phyloP scores from a whole-genome alignment of 2,888 invertebrate genomes.

The Serrognathus titanus region DNA sequence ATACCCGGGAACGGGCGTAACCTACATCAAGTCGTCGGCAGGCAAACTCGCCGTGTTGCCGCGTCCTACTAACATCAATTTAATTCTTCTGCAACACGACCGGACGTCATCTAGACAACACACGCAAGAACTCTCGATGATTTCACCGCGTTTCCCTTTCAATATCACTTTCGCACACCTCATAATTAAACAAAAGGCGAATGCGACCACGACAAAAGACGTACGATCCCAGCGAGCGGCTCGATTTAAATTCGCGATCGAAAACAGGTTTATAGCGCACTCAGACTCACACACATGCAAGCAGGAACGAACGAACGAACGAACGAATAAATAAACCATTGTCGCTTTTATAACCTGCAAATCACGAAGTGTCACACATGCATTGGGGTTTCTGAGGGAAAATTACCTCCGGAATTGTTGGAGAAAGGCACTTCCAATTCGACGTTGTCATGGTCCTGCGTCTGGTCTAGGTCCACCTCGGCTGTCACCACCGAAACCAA shows the following conservation, averaged over 20 bases:
- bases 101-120: slow-evolving; percentile 18
- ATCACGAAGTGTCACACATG: slow-evolving; percentile 15
- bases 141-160: slow-evolving; percentile 22
- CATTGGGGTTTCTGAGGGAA: slow-evolving; percentile 15
- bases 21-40: slow-evolving; percentile 40
- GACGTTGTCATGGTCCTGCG: slow-evolving; percentile 56
- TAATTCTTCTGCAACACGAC: slow-evolving; percentile 14
- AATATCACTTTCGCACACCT: slow-evolving; percentile 24
- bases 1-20: slow-evolving; percentile 37
- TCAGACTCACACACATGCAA: slow-evolving; percentile 2
- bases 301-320: too few species aligned
- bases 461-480: slow-evolving; percentile 52
- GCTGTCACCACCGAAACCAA: slow-evolving; percentile 46
- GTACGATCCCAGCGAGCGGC: not conserved
- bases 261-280: slow-evolving; percentile 26
- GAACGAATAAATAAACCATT: slow-evolving; percentile 1
- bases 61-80: slow-evolving; percentile 31
- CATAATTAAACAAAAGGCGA: slow-evolving; percentile 9
- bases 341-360: slow-evolving; percentile 23
- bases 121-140: slow-evolving; percentile 17
- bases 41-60: slow-evolving; percentile 30
- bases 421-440: slow-evolving; percentile 63
- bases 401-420: slow-evolving; percentile 59
- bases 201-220: not conserved
- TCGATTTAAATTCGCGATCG: slow-evolving; percentile 21